Evolutionary conservation across 92 coral and sea anemone species (phyloP), one percentile per base, ranked within the genome.

Genomic region (Chrysogorgia sp.): DNA sequence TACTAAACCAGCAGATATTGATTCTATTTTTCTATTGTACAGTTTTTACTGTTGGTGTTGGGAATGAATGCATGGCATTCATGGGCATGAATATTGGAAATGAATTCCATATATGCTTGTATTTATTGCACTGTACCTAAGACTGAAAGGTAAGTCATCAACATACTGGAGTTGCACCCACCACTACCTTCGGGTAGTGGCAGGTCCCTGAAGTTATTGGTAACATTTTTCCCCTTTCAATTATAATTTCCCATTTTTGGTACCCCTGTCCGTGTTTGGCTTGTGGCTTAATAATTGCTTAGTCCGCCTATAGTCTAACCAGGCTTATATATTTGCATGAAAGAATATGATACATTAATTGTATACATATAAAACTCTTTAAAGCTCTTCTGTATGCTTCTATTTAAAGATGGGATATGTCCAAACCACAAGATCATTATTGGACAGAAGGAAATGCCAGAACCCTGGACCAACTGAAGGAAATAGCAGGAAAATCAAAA

Each of bases 31-130:
- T 34, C 57, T 2, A 34, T 56, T 34, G 10, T 61, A 21, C 34
- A 83, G 87, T 83, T 83, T 61, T 56, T 83, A 53, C 32, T 83
- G 12, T 25, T 66, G 53, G 58, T 77, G 28, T 67, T 65, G 22
- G 87, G 87, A 14, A 83, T 83, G 87, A 83, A 66, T 70, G 74
- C 52, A 61, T n/a, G n/a, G n/a, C n/a, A n/a, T n/a, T n/a, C n/a
- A n/a, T n/a, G n/a, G n/a, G n/a, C n/a, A n/a, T n/a, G n/a, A n/a
- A n/a, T n/a, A n/a, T n/a, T n/a, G n/a, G n/a, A n/a, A n/a, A 77
- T 79, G 7, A 32, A 12, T 14, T 52, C 87, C 56, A 66, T 32
- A 8, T 76, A 83, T 77, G 87, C 84, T 15, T 83, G 87, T 28
- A 77, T 83, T 2, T 83, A 76, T 61, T 83, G 84, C 49, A 83